A percentile compares a stretch with the other conserved stretches of the same genome.
Conservation (phyloP, 2,797 vertebrate genomes). For the Capromys pilorides region DNA sequence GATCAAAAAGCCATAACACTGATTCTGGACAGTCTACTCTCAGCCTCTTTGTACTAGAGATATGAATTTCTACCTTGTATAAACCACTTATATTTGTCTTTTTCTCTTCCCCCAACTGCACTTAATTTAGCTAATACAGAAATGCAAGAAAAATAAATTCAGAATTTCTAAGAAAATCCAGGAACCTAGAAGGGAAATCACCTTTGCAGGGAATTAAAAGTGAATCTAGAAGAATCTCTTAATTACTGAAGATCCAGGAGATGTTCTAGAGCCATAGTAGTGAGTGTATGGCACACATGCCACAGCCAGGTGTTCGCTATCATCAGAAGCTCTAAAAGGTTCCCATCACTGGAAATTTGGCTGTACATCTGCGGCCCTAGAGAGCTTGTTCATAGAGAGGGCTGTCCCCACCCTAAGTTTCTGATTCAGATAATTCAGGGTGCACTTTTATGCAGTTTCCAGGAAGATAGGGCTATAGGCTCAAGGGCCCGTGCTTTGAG, state of each 20-base stretch:
- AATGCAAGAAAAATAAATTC: background rate
- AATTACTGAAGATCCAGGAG: background rate
- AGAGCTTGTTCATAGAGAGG: background rate
- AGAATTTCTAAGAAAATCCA: slow-evolving; percentile 20
- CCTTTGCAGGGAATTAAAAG: background rate
- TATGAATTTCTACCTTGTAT: background rate
- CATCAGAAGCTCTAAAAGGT: background rate
- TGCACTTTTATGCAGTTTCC: background rate
- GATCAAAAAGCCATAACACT: background rate
- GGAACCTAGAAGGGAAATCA: background rate
- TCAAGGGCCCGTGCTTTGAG: background rate
- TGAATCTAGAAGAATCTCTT: background rate
- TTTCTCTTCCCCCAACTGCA: background rate
- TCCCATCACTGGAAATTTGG: background rate
- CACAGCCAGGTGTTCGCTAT: background rate
- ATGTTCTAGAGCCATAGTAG: background rate
- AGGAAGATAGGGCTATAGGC: background rate
- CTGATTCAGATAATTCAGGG: background rate
- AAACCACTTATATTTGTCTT: background rate
- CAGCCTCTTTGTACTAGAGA: background rate
- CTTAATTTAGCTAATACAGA: slow-evolving; percentile 12
- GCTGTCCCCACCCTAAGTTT: background rate
- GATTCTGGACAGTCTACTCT: background rate
- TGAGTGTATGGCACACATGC: too few relatives aligned
- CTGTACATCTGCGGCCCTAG: background rate